These are phyloP conservation scores for Champsocephalus gunnari DNA, from an alignment of 2,797 vertebrate genomes.

Conservation along the genomic window DNA sequence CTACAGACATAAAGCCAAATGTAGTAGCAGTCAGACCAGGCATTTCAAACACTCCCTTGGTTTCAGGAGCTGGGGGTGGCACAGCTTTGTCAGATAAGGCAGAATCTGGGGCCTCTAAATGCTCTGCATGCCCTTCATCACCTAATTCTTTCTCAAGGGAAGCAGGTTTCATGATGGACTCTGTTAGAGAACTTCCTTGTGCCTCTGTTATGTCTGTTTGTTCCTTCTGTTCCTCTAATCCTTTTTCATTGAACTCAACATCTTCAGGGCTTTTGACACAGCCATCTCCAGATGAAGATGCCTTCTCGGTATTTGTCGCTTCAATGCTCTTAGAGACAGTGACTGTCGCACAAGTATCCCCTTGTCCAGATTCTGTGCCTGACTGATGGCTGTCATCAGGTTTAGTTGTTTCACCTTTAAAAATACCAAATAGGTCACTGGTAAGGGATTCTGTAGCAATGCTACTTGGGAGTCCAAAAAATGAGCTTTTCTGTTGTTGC, in stretches of 20 bases:
- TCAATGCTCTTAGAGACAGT: slow-evolving; percentile 38
- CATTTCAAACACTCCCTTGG: slow-evolving; percentile 84
- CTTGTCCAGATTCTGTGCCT: slow-evolving; percentile 32
- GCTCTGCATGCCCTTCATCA: slow-evolving; percentile 6
- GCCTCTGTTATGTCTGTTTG: slow-evolving; percentile 55
- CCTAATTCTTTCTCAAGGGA: slow-evolving; percentile 24
- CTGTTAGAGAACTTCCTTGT: slow-evolving; percentile 34
- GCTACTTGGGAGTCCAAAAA: slow-evolving; percentile 89
- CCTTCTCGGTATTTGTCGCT: slow-evolving; percentile 39
- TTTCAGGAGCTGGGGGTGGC: slow-evolving; percentile 52
- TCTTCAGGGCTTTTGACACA: slow-evolving; percentile 36
- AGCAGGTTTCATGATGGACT: slow-evolving; percentile 35
- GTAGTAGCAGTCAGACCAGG: slow-evolving; percentile 81
- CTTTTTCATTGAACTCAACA: slow-evolving; percentile 60
- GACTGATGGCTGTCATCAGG: slow-evolving; percentile 64
- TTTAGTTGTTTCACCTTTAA: slow-evolving; percentile 85
- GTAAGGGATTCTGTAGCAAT: slow-evolving; percentile 87
- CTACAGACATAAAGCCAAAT: slow-evolving; percentile 85
- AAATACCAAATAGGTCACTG: slow-evolving; percentile 90
- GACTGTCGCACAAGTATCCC: slow-evolving; percentile 18
- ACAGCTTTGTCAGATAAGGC: slow-evolving; percentile 42
- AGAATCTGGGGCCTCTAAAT: slow-evolving; percentile 23
- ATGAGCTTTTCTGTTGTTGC: slow-evolving; percentile 88
- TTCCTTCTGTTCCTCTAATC: slow-evolving; percentile 63
- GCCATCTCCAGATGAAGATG: slow-evolving; percentile 41